Base-by-base conservation (phyloP, 2,888 invertebrate species). In the Cecidostiba fungosa region DNA sequence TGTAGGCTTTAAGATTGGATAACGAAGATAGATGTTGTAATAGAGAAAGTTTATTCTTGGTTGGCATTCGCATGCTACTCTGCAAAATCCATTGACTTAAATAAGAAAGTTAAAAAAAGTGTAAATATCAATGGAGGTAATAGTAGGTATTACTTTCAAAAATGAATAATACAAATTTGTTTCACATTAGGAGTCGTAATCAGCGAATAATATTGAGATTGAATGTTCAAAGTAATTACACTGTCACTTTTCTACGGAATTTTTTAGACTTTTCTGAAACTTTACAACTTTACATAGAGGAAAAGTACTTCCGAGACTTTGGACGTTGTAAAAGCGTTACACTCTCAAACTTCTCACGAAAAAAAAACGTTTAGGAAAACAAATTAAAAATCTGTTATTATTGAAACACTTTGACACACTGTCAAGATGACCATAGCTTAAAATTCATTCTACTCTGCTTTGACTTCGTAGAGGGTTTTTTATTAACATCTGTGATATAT, bases 401-500 rank as follows among this genome's bases (percentile, higher is more conserved):
- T 87, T 88, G 86, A 85, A 84, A 86, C 80, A 86, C 86, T 86
- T 77, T 77, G 88, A 88, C 70, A 77, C 77, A 36, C 87, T 82
- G 88, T 85, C 82, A 59, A 87, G 85, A 70, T 82, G 86, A 77
- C 84, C 87, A 59, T 59, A 86, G 87, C 86, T 87, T 26, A 83
- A 87, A 78, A 82, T 90, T 89, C 88, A 86, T 90, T 90, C 70
- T 90, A 89, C 87, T 90, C 90, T 89, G 87, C 89, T 89, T 89
- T 88, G 87, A 90, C 89, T 88, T 91, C 88, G 87, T 90, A 91
- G 90, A 90, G 89, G 86, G 88, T 91, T 91, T 90, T 91, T 91
- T 90, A 90, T 92, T 92, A 90, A 92, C 90, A 92, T 92, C 92
- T 92, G 92, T 92, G 92, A 92, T 92, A 92, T 92, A 92, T 91